Percentiles rank a stretch among this genome's conserved stretches.
Conservation (phyloP, 1,140 invertebrate species). For the Euwallacea fornicatus region DNA sequence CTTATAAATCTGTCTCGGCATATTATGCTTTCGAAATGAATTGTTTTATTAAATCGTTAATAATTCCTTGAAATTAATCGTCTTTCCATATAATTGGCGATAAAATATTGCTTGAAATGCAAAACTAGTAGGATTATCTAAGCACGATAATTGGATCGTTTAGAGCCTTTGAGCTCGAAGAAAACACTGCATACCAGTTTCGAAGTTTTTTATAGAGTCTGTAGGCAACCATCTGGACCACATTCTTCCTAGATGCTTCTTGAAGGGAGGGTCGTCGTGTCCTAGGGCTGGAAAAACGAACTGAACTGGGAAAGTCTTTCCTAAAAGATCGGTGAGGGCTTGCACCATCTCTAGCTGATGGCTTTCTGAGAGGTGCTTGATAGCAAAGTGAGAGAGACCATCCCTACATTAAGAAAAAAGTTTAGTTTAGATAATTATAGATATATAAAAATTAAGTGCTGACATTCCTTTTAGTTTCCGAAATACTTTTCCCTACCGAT, state of each 20-base stretch:
- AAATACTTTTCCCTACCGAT: too few species aligned
- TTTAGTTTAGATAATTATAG: background rate
- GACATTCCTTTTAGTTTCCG: too few species aligned
- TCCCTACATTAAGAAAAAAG: slow-evolving; percentile 59
- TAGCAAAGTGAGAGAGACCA: slow-evolving; percentile 60
- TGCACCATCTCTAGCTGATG: slow-evolving; percentile 68
- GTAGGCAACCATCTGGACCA: slow-evolving; percentile 81
- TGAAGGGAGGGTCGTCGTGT: slow-evolving; percentile 72
- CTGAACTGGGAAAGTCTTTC: slow-evolving; percentile 75
- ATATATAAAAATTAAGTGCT: too few species aligned
- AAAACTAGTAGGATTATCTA: too few species aligned
- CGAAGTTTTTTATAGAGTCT: slow-evolving; percentile 75
- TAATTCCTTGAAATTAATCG: too few species aligned
- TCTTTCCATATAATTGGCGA: too few species aligned
- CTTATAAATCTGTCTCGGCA: slow-evolving; percentile 3
- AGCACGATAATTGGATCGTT: too few species aligned
- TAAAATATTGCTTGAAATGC: too few species aligned
- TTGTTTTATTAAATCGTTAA: slow-evolving; percentile 3
- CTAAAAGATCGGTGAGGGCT: slow-evolving; percentile 75
- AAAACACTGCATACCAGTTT: slow-evolving; percentile 63
- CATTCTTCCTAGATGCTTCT: slow-evolving; percentile 66
- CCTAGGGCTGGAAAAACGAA: slow-evolving; percentile 82
- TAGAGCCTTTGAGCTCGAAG: too few species aligned
- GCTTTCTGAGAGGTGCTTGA: slow-evolving; percentile 57
- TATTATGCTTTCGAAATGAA: slow-evolving; percentile 1